These are phyloP conservation scores for Hyles vespertilio DNA, from an alignment of 1,140 invertebrate species.

Conservation along the genomic window DNA sequence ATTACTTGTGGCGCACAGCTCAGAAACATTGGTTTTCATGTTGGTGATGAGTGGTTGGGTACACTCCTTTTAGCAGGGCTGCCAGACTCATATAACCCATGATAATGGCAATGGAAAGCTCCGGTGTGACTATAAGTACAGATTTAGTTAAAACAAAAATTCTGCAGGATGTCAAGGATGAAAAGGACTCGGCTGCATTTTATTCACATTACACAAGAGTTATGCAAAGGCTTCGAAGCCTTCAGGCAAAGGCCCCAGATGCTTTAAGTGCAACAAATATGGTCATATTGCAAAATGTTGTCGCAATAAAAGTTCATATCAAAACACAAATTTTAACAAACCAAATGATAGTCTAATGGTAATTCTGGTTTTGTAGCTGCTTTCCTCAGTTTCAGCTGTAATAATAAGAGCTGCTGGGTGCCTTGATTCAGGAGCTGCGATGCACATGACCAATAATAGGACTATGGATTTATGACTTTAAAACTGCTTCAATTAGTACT, in stretches of 20 bases:
- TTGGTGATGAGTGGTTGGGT: too few species aligned
- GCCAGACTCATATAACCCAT: too few species aligned
- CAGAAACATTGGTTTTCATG: too few species aligned
- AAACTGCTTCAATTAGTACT: conserved; percentile 3
- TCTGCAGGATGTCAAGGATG: too few species aligned
- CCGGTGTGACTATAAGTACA: too few species aligned
- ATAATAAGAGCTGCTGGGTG: conserved; percentile 2
- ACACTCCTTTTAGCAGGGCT: too few species aligned
- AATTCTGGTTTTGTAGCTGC: neutral
- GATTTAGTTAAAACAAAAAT: too few species aligned
- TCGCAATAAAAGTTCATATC: neutral
- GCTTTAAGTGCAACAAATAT: conserved; percentile 3
- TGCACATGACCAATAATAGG: neutral
- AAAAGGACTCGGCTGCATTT: too few species aligned
- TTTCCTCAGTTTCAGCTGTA: neutral
- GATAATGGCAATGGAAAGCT: too few species aligned
- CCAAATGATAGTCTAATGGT: neutral
- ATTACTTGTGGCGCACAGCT: too few species aligned
- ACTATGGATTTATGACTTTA: neutral
- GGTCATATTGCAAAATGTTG: conserved; percentile 1
- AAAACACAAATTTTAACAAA: neutral
- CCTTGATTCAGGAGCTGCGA: conserved; percentile 18
- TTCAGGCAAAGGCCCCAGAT: conserved; percentile 2
- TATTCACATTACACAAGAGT: too few species aligned
- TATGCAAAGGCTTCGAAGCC: too few species aligned